These are phyloP conservation scores for Cataglyphis livida DNA, from an alignment of 2,888 invertebrate genomes.

Conservation along the genomic window DNA sequence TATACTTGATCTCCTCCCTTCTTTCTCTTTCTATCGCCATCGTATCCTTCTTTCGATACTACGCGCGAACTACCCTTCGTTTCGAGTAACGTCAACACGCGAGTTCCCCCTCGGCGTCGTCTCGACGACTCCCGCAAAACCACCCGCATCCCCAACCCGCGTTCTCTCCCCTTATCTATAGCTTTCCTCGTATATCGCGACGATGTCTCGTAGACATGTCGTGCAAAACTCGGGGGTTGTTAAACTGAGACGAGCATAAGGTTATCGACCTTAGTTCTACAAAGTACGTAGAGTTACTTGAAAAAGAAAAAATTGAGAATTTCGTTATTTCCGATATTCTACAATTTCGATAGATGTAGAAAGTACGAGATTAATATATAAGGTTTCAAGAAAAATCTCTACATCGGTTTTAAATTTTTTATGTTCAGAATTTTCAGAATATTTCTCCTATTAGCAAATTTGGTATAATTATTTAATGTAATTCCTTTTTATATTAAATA, in stretches of 20 bases:
- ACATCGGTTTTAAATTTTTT: background rate
- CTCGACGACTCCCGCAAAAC: slow-evolving; percentile 60
- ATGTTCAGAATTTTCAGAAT: background rate
- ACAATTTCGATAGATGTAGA: background rate
- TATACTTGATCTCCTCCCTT: slow-evolving; percentile 8
- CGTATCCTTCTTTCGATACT: slow-evolving; percentile 58
- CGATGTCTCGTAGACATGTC: slow-evolving; percentile 61
- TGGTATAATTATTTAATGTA: background rate
- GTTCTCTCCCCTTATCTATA: slow-evolving; percentile 51
- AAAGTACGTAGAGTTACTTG: slow-evolving; percentile 11
- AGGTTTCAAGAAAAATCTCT: background rate
- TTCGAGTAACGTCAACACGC: slow-evolving; percentile 62
- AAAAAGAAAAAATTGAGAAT: background rate
- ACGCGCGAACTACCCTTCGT: slow-evolving; percentile 58
- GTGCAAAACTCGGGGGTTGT: slow-evolving; percentile 50
- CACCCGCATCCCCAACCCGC: slow-evolving; percentile 62
- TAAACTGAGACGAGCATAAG: slow-evolving; percentile 61
- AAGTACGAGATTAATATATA: background rate
- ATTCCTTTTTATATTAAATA: background rate
- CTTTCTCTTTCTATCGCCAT: slow-evolving; percentile 14
- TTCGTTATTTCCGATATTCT: background rate
- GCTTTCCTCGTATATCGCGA: slow-evolving; percentile 48
- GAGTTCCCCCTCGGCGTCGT: slow-evolving; percentile 49
- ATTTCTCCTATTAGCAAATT: background rate
- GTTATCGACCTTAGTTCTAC: slow-evolving; percentile 67